Evolutionary conservation across 2,113 vertebrate genomes (phyloP).

Genomic region (Cyphomyrus plagiostoma): DNA sequence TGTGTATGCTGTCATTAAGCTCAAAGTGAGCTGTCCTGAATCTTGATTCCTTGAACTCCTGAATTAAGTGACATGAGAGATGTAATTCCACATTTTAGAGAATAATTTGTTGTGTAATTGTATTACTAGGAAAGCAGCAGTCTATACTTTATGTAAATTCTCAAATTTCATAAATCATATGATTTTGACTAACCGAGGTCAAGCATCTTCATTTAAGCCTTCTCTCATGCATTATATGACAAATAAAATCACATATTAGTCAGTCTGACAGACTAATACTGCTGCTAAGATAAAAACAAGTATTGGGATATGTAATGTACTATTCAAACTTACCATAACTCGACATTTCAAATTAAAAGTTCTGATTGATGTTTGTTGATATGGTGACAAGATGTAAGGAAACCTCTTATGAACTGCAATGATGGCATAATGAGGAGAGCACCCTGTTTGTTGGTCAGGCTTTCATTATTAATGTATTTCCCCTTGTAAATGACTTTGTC

Average conservation of each 20-base stretch:
- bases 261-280: neutral
- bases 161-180: conserved; percentile 1
- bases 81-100: conserved; percentile 7
- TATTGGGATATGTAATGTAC: conserved; percentile 45
- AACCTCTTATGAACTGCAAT: conserved; percentile 71
- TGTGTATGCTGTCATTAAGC: conserved; percentile 34
- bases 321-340: conserved; percentile 43
- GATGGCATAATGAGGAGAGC: conserved; percentile 81
- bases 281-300: neutral
- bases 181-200: neutral
- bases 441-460: conserved; percentile 70
- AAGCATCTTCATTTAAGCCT: neutral
- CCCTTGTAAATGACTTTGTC: conserved; percentile 81
- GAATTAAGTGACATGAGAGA: conserved; percentile 23
- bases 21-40: conserved; percentile 25
- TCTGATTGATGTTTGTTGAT: conserved; percentile 63
- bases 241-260: neutral
- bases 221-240: neutral
- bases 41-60: conserved; percentile 35
- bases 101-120: conserved; percentile 10
- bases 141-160: neutral
- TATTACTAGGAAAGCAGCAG: neutral
- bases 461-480: conserved; percentile 97
- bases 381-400: conserved; percentile 35
- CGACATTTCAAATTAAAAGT: conserved; percentile 60